Evolutionary conservation across 1,140 invertebrate species (phyloP), one percentile per base, ranked within the genome.

Genomic region (Conus ventricosus): DNA sequence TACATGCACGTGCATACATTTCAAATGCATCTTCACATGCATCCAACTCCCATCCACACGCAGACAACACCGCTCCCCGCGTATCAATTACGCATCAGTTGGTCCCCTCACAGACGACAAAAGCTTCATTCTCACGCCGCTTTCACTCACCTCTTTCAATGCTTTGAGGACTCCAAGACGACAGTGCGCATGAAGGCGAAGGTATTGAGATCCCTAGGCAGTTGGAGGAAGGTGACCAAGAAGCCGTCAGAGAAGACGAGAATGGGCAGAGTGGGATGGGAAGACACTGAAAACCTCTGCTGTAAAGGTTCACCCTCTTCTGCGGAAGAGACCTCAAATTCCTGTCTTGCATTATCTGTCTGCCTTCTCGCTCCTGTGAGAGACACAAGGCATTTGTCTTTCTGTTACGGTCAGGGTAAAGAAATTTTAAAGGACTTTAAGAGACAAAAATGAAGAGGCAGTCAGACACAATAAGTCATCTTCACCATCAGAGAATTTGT

Each of bases 181-280:
- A 94, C 87, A 39, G 92, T 92, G 71, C 91, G 88, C 92, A 95
- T 93, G 87, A 94, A 87, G 23, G 89, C 90, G 39, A 94, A 71
- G 80, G 88, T 90, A 15, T 91, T 93, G 23, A 93, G 71, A 15
- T 94, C 93, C 17, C 83, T 88, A 17, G 91, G 92, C 6, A 94
- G 89, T 83, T 94, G 92, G 10, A 90, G 83, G 10, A 94, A 91
- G 4, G 94, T 95, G 0, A 95, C 94, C 88, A 94, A 89, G 91
- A 93, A 95, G 11, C 95, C 95, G 91, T 95, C 95, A 10, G 94
- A 94, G 88, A 93, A 95, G 5, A 95, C 91, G n/a, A 95, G 82
- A 53, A 95, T 94, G 53, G 95, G 95, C 39, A 94, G 88, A 57
- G 89, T 85, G 3, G 95, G 94, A 90, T 95, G 95, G 60, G 92